These are phyloP conservation scores for Muraenolepis orangiensis DNA, from an alignment of 2,797 vertebrate species.

Conservation along the genomic window DNA sequence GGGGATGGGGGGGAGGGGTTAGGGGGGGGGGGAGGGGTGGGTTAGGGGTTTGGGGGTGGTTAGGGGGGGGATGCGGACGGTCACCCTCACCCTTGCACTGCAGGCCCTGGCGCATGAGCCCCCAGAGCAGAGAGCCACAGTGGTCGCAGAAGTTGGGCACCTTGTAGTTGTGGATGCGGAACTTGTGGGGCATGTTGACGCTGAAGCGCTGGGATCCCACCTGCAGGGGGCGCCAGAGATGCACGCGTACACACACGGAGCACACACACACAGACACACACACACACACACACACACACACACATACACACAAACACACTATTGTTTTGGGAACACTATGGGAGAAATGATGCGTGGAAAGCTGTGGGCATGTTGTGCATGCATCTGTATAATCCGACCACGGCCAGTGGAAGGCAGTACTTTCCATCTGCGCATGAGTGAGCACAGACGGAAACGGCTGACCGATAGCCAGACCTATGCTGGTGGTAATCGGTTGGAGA, in stretches of 20 bases:
- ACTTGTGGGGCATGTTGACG: conserved; percentile 99
- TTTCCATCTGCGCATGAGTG: too few relatives aligned
- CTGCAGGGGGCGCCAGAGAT: conserved; percentile 73
- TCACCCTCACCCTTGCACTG: conserved; percentile 93
- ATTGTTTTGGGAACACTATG: conserved; percentile 15
- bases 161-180: conserved; percentile 98
- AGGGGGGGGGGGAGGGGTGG: neutral
- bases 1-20: too few relatives aligned
- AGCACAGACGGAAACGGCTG: too few relatives aligned
- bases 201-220: conserved; percentile 97
- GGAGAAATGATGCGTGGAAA: conserved; percentile 26
- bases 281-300: neutral
- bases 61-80: too few relatives aligned
- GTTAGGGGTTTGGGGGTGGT: too few relatives aligned
- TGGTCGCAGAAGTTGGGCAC: conserved; percentile 98
- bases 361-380: neutral
- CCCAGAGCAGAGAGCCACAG: conserved; percentile 97
- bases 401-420: too few relatives aligned
- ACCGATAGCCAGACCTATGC: too few relatives aligned
- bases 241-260: conserved; percentile 18
- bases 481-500: too few relatives aligned
- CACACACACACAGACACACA: neutral
- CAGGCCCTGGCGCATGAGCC: conserved; percentile 94
- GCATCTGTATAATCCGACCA: too few relatives aligned
- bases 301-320: neutral